A percentile compares a stretch with the other conserved stretches of the same genome.
phyloP scores from a whole-genome alignment of 2,113 vertebrate species.

The Orcinus orca region DNA sequence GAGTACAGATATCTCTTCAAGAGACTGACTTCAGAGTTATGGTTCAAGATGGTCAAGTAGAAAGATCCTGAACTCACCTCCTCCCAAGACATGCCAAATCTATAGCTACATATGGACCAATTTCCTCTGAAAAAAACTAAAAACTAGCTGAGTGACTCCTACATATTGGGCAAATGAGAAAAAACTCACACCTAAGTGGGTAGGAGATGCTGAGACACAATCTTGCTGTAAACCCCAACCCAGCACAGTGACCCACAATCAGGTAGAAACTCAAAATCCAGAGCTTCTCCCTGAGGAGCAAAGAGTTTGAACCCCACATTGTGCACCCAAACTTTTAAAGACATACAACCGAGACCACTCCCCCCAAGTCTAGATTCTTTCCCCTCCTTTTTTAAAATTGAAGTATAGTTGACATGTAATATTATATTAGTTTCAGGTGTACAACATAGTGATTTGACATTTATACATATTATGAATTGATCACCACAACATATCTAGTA shows the following conservation, averaged over 20 bases:
- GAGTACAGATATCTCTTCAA: not conserved
- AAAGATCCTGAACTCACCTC: not conserved
- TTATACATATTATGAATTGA: not conserved
- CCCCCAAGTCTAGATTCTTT: not conserved
- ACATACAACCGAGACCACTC: not conserved
- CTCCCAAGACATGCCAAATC: not conserved
- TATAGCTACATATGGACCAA: not conserved
- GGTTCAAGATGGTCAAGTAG: not conserved
- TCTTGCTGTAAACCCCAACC: not conserved
- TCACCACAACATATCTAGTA: not conserved
- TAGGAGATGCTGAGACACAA: not conserved
- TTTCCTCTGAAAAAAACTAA: not conserved
- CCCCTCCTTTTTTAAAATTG: not conserved
- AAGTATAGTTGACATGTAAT: not conserved
- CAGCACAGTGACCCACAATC: not conserved
- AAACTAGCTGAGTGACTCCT: not conserved
- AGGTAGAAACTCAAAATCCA: not conserved
- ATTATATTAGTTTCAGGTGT: not conserved
- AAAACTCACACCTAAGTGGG: not conserved
- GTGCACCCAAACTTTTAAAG: not conserved
- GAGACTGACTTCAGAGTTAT: not conserved
- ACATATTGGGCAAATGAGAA: not conserved
- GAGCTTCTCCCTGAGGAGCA: not conserved
- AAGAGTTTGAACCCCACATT: not conserved
- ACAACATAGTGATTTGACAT: not conserved